These are phyloP conservation scores for Rotaria magnacalcarata DNA, from an alignment of 2,888 invertebrate species.

Conservation along the genomic window DNA sequence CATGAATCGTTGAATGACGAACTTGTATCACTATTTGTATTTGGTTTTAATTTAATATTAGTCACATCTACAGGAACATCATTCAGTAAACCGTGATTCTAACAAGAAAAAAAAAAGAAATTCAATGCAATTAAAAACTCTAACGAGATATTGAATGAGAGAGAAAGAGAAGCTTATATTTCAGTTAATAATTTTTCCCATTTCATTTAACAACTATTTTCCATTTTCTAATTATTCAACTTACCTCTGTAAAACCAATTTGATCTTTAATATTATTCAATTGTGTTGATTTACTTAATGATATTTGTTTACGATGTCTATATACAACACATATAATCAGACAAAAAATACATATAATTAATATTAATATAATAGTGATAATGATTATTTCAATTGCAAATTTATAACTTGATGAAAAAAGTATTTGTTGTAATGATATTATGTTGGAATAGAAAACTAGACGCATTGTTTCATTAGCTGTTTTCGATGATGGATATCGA, in stretches of 20 bases:
- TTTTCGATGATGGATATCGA: background rate
- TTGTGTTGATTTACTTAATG: background rate
- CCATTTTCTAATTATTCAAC: too few species aligned
- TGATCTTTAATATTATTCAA: background rate
- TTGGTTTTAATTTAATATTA: background rate
- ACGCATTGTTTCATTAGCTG: background rate
- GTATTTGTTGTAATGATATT: background rate
- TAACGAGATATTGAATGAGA: too few species aligned
- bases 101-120: background rate
- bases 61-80: background rate
- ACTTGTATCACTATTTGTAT: slow-evolving; percentile 25
- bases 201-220: too few species aligned
- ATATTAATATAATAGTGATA: background rate
- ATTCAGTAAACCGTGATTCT: background rate
- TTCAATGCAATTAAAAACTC: too few species aligned
- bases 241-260: slow-evolving; percentile 5
- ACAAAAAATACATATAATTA: background rate
- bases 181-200: too few species aligned
- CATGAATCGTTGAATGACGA: slow-evolving; percentile 2
- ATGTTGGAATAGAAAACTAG: background rate
- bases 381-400: slow-evolving; percentile 3
- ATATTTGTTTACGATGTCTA: background rate
- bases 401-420: background rate
- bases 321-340: background rate
- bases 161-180: too few species aligned